A percentile compares a stretch with the other conserved stretches of the same genome.
phyloP scores from a whole-genome alignment of 2,113 vertebrate species.

The Platycercus adscitus region DNA sequence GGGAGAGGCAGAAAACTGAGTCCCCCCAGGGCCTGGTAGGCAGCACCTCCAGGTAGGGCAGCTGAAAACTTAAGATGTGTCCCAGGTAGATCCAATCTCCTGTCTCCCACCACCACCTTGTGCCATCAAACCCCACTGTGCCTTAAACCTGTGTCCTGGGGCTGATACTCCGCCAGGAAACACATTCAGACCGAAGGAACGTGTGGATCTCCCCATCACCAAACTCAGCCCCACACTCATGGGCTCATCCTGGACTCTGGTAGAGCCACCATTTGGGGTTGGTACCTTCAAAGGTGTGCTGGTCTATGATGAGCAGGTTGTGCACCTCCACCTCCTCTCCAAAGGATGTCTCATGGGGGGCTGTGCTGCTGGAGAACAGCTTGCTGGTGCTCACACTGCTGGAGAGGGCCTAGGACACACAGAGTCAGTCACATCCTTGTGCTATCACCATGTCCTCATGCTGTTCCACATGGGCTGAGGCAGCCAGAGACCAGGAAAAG shows the following conservation, averaged over 20 bases:
- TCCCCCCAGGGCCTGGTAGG: background rate
- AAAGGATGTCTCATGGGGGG: conserved; percentile 94
- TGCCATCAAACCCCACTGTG: background rate
- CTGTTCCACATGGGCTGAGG: accelerated
- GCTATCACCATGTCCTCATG: accelerated
- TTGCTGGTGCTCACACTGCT: conserved; percentile 98
- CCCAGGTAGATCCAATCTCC: no score
- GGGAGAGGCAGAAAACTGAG: background rate
- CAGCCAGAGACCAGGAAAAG: background rate
- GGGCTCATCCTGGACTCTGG: background rate
- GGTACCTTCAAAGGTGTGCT: conserved; percentile 98
- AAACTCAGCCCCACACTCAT: accelerated
- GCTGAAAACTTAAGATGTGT: background rate
- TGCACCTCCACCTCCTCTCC: conserved; percentile 98
- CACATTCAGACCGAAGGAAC: background rate
- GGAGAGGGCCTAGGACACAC: conserved; percentile 86
- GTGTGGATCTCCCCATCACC: background rate
- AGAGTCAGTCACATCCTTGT: accelerated
- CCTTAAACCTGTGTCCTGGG: background rate
- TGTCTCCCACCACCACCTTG: background rate
- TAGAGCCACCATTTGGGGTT: accelerated
- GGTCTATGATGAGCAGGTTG: conserved; percentile 96
- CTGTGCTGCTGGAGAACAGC: conserved; percentile 97
- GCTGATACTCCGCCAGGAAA: background rate
- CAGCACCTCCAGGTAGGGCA: background rate